phyloP scores from a whole-genome alignment of 2,888 invertebrate species.

The Eristalinus sepulchralis region DNA sequence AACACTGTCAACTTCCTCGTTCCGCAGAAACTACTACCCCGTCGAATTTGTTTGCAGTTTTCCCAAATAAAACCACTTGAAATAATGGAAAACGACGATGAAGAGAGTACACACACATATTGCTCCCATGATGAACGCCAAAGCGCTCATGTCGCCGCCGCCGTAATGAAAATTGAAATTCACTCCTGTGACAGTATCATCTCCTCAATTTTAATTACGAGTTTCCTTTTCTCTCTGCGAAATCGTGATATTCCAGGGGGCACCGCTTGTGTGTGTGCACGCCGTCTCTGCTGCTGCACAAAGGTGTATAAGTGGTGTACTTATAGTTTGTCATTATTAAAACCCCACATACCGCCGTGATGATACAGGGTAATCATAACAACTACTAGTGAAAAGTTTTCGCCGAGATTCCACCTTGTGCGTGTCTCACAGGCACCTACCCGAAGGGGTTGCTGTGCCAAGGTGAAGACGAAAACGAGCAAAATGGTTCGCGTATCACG shows the following conservation, averaged over 20 bases:
- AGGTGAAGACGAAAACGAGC: slow-evolving; percentile 40
- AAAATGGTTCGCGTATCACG: slow-evolving; percentile 32
- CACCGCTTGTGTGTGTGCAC: slow-evolving; percentile 4
- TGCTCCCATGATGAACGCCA: slow-evolving; percentile 56
- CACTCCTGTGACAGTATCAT: slow-evolving; percentile 60
- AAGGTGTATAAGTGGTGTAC: slow-evolving; percentile 50
- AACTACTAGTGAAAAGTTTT: slow-evolving; percentile 42
- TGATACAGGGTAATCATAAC: slow-evolving; percentile 60
- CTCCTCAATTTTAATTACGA: slow-evolving; percentile 68
- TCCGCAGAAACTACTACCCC: not conserved
- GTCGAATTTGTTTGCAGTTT: not conserved
- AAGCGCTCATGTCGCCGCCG: slow-evolving; percentile 11
- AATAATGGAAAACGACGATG: not conserved
- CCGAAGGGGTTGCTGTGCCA: slow-evolving; percentile 20
- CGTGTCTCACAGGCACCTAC: not conserved
- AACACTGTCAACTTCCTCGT: not conserved
- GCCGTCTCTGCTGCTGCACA: slow-evolving; percentile 45
- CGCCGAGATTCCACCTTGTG: slow-evolving; percentile 7
- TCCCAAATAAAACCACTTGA: not conserved
- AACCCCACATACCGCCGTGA: slow-evolving; percentile 59
- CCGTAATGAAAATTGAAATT: slow-evolving; percentile 68
- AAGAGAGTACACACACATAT: not conserved
- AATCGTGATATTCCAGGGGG: not conserved
- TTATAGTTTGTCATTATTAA: slow-evolving; percentile 71
- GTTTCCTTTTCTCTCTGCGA: slow-evolving; percentile 37